A percentile compares a stretch with the other conserved stretches of the same genome.
Evolutionary conservation across 1,140 invertebrate genomes (phyloP).

Genomic region (Maconellicoccus hirsutus): DNA sequence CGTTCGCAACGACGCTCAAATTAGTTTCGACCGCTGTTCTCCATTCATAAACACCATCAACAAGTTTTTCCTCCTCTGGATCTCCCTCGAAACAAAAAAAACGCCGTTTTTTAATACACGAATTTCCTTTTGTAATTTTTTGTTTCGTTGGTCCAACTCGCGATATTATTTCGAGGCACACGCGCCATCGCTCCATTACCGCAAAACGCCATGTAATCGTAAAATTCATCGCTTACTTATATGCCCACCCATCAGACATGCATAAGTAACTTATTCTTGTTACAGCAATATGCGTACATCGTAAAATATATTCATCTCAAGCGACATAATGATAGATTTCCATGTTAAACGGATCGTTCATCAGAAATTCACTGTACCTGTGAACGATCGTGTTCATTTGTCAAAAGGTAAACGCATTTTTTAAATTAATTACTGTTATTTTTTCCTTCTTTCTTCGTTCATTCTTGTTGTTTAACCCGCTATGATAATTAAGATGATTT

Average conservation of each 20-base stretch:
- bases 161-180: background rate
- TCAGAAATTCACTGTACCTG: background rate
- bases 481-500: background rate
- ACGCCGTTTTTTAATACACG: background rate
- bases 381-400: background rate
- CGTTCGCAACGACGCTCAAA: background rate
- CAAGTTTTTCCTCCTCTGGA: background rate
- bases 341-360: background rate
- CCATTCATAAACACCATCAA: conserved; percentile 8
- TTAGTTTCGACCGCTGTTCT: conserved; percentile 1
- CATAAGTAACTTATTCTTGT: background rate
- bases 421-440: background rate
- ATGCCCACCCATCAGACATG: background rate
- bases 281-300: background rate
- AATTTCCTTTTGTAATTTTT: background rate
- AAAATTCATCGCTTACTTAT: background rate
- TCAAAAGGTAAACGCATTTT: background rate
- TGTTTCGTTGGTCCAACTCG: background rate
- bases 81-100: background rate
- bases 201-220: background rate
- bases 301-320: background rate
- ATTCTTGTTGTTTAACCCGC: background rate
- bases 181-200: background rate
- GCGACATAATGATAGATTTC: background rate
- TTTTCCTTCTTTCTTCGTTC: too few species aligned